Evolutionary conservation across 2,888 invertebrate species (phyloP), one percentile per base, ranked within the genome.

Genomic region (Ochropleura plecta): DNA sequence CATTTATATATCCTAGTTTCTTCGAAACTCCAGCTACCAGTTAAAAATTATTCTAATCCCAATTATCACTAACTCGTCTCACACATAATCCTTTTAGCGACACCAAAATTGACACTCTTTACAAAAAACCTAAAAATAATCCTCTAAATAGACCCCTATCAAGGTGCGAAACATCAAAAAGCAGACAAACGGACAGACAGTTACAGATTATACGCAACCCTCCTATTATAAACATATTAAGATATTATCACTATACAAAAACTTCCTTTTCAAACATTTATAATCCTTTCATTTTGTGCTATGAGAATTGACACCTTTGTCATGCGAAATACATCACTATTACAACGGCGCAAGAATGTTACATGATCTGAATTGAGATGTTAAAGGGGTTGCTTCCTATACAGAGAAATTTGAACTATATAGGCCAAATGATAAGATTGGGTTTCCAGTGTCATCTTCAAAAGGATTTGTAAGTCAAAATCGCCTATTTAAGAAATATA

Each of bases 181-280:
- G 44, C 44, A 62, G 12, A 62, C 62, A 62, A 93, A 92, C 90
- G 85, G 84, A 91, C 92, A 94, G 95, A 95, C 96, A 96, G 96
- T 96, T 96, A 96, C 95, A 96, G 96, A 96, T 96, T 96, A 95
- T 91, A 89, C 90, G 89, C 93, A 91, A 92, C 93, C 94, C 91
- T 84, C 79, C 92, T 91, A 94, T 95, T 92, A 94, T 91, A 95
- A 94, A 91, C 93, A 94, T 94, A 96, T 96, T 95, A 96, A 95
- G 95, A 96, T 95, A 95, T 95, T 91, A 96, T 96, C 95, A 89
- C 86, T 71, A 20, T 44, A 86, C 73, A 95, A 94, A 94, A 93
- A 88, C 89, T 83, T 87, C 89, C 93, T 93, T 93, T 92, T 94
- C 91, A 93, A 92, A 93, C 88, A 90, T 89, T 91, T 94, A 81